Evolutionary conservation across 2,888 invertebrate species (phyloP).

Genomic region (Arge pagana): DNA sequence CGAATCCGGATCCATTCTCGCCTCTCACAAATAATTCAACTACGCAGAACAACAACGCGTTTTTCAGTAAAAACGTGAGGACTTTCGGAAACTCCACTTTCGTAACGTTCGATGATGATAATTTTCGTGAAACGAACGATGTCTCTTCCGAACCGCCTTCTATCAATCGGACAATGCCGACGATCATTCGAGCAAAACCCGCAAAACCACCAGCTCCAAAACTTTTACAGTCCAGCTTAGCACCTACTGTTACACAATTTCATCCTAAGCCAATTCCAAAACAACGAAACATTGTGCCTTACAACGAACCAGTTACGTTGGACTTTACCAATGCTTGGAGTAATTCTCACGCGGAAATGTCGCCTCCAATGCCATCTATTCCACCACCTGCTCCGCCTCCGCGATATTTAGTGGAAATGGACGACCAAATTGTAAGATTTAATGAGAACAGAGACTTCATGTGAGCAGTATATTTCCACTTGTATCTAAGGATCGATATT

Average conservation of each 20-base stretch:
- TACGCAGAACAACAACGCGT: slow-evolving; percentile 26
- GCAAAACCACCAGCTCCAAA: slow-evolving; percentile 63
- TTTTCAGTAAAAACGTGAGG: slow-evolving; percentile 32
- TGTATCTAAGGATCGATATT: neutral
- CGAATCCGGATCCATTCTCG: slow-evolving; percentile 63
- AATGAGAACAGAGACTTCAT: neutral
- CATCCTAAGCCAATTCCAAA: slow-evolving; percentile 8
- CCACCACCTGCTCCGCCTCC: slow-evolving; percentile 78
- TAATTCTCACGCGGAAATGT: slow-evolving; percentile 56
- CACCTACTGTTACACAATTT: slow-evolving; percentile 20
- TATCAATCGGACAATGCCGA: slow-evolving; percentile 62
- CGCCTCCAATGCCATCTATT: slow-evolving; percentile 79
- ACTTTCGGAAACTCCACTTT: slow-evolving; percentile 45
- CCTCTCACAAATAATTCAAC: slow-evolving; percentile 44
- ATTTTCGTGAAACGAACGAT: no score
- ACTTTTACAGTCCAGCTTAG: slow-evolving; percentile 49
- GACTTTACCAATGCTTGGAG: slow-evolving; percentile 24
- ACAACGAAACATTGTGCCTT: slow-evolving; percentile 23
- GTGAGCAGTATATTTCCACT: neutral
- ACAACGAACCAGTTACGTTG: slow-evolving; percentile 28
- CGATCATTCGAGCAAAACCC: slow-evolving; percentile 75
- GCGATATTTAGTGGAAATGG: slow-evolving; percentile 48
- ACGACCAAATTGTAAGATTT: slow-evolving; percentile 25
- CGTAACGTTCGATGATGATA: slow-evolving; percentile 43
- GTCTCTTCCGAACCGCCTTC: no score